Evolutionary conservation across 2,888 invertebrate genomes (phyloP), one percentile per base, ranked within the genome.

Genomic region (Gymnocheta viridis): DNA sequence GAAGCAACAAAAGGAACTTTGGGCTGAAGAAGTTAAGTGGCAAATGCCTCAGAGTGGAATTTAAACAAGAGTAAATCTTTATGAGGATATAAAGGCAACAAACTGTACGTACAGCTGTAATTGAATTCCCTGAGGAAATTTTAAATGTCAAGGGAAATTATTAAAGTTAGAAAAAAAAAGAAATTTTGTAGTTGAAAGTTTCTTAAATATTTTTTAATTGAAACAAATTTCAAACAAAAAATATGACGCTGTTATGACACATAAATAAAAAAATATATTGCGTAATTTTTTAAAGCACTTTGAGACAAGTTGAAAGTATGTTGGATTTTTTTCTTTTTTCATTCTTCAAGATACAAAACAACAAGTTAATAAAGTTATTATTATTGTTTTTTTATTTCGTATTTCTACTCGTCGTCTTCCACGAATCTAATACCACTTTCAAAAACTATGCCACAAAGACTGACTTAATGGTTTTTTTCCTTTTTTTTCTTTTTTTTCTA

Each of bases 1-100:
- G 47, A 22, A 47, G 10, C 3, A 4, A 22, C 9, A 58, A 60
- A 77, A 77, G 60, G 67, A 77, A 77, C 77, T 77, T 77, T 69
- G 9, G 60, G 49, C n/a, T 47, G 58, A 5, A 35, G 58, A 5
- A 35, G 35, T 29, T 12, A 27, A 14, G 0, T 22, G 19, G 27
- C 47, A 12, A 49, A 32, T 17, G 1, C 7, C 32, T 38, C 10
- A 22, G 22, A 32, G 9, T 49, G 19, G 32, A 22, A 12, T 6
- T 22, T 47, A 19, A 9, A 9, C 7, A 7, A 5, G 19, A 19
- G 0, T 44, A 38, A 3, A 41, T 44, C 1, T 1, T 47, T 17
- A 19, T 17, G 17, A 9, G 7, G 47, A 44, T 44, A 5, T 19
- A 29, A 64, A 64, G 32, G n/a, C 47, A 47, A 5, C 38, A 38